phyloP scores from a whole-genome alignment of 2,797 vertebrate species.

The Enteromius anoplus region DNA sequence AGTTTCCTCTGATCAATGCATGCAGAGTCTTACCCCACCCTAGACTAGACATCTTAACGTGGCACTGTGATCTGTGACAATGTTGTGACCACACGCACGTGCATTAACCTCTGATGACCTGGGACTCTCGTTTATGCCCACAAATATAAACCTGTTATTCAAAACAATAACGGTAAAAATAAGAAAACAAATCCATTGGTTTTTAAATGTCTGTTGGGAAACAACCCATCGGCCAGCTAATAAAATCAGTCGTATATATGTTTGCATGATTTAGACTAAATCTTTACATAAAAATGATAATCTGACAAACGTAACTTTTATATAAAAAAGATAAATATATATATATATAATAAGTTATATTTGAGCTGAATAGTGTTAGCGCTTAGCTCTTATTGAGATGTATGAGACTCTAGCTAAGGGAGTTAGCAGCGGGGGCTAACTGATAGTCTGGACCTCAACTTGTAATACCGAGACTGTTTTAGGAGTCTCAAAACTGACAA shows the following conservation, averaged over 20 bases:
- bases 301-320: not conserved
- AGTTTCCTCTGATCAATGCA: constrained; percentile 17
- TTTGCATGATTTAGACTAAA: not conserved
- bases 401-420: constrained; percentile 19
- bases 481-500: constrained; percentile 3
- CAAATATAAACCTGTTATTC: not conserved
- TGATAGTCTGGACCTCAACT: not conserved
- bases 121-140: not conserved
- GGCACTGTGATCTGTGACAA: constrained; percentile 11
- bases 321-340: not conserved
- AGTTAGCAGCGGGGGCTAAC: constrained; percentile 33
- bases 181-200: not conserved
- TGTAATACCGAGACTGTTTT: not conserved
- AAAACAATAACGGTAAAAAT: not conserved
- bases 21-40: constrained; percentile 25
- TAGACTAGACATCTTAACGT: constrained; percentile 24
- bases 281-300: not conserved
- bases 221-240: not conserved
- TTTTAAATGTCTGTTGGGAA: constrained; percentile 6
- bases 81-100: constrained; percentile 33
- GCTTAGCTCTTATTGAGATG: not conserved
- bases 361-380: not conserved
- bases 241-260: not conserved
- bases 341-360: too few species aligned
- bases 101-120: constrained; percentile 20